Evolutionary conservation across 2,797 vertebrate genomes (phyloP), one percentile per base, ranked within the genome.

Genomic region (Crocodylus rhombifer): DNA sequence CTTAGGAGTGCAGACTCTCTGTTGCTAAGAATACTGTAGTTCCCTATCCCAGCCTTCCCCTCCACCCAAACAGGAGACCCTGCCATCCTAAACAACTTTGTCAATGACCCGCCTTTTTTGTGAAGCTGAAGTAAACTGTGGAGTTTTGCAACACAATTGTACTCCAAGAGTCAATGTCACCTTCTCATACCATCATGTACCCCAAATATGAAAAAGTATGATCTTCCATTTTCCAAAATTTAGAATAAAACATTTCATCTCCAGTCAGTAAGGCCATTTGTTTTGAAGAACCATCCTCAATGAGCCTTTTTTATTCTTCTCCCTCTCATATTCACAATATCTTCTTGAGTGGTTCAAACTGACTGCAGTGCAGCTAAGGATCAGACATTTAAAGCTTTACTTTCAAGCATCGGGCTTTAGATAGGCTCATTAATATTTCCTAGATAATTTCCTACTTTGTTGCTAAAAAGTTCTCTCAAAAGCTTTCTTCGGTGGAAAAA

Each of bases 381-480:
- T 95, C 97, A 97, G 95, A 95, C 87, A 97, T 75, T 96, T 93
- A 75, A n/a, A 88, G 26, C 55, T 82, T 75, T 89, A n/a, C 60
- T 95, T 96, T 96, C 69, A 94, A 73, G n/a, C 62, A 92, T 91
- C 58, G 87, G 14, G 25, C 67, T 64, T 77, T 87, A 94, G 21
- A 86, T 74, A 88, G 79, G 56, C 51, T 92, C 87, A 95, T 95
- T 96, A 96, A 95, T 92, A 96, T 92, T 95, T 96, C 86, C 62
- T 55, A 95, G 30, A 94, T 95, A 92, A 95, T 92, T 90, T 94
- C 56, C 84, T 90, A 81, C 84, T 91, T 95, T 96, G 42, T 57
- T 90, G 75, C 83, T 92, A 81, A 93, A 86, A 94, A 79, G 51
- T 94, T 96, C 81, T 84, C 81, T 95, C 74, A 89, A 57, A 94